These are phyloP conservation scores for Cyclophora albipunctata DNA, from an alignment of 2,888 invertebrate species.

Conservation along the genomic window DNA sequence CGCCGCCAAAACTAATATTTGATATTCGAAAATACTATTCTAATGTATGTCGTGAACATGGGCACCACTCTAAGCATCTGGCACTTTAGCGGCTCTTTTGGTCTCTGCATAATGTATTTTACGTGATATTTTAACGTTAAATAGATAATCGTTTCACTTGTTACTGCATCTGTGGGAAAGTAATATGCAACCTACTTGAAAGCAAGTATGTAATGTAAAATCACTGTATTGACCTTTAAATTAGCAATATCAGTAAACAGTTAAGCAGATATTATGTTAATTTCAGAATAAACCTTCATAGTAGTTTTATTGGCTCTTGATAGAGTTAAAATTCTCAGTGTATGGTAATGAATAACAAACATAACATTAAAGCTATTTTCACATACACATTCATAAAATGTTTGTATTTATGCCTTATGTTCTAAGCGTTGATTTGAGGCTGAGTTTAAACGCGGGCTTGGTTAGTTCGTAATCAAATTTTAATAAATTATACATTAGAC, in stretches of 20 bases:
- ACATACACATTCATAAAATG: conserved; percentile 49
- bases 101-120: conserved; percentile 37
- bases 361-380: conserved; percentile 23
- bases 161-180: too few relatives aligned
- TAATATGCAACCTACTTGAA: too few relatives aligned
- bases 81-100: conserved; percentile 68
- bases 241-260: too few relatives aligned
- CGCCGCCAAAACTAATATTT: conserved; percentile 71
- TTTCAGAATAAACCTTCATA: too few relatives aligned
- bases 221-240: too few relatives aligned
- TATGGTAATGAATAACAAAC: too few relatives aligned
- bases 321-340: too few relatives aligned
- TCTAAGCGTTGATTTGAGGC: conserved; percentile 47
- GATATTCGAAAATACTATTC: conserved; percentile 73
- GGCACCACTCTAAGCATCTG: conserved; percentile 47
- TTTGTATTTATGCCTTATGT: conserved; percentile 46
- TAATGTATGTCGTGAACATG: conserved; percentile 66
- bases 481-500: conserved; percentile 70
- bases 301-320: too few relatives aligned
- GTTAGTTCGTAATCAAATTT: conserved; percentile 65
- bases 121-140: conserved; percentile 38
- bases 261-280: too few relatives aligned
- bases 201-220: too few relatives aligned
- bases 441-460: conserved; percentile 48
- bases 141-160: conserved; percentile 2